Percentiles rank a stretch among this genome's conserved stretches.
Evolutionary conservation across 1,140 invertebrate species (phyloP).

Genomic region (Saccostrea echinata): DNA sequence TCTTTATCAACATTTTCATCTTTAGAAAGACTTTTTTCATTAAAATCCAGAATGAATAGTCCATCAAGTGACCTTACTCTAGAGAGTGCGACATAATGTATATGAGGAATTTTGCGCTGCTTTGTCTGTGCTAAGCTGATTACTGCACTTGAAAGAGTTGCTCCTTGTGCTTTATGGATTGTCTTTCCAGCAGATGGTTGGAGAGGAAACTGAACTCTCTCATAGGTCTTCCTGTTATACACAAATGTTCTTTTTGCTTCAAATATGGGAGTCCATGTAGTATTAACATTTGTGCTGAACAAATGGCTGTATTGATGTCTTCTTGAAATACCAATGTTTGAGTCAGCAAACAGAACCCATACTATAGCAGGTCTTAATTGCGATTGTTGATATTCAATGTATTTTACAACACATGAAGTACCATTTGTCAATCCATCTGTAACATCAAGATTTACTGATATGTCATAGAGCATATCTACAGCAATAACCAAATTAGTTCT

Average conservation of each 20-base stretch:
- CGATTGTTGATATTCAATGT: too few relatives aligned
- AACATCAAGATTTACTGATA: too few relatives aligned
- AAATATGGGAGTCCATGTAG: conserved; percentile 46
- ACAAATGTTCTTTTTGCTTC: conserved; percentile 43
- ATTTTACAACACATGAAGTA: too few relatives aligned
- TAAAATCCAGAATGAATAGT: conserved; percentile 47
- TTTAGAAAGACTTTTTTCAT: conserved; percentile 8
- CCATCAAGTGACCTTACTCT: conserved; percentile 36
- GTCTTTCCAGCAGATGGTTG: conserved; percentile 49
- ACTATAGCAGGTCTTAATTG: too few relatives aligned
- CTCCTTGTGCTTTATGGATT: conserved; percentile 50
- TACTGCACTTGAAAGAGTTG: conserved; percentile 40
- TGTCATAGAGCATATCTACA: too few relatives aligned
- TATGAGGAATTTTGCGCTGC: conserved; percentile 45
- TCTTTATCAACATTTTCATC: conserved; percentile 43
- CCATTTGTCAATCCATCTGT: too few relatives aligned
- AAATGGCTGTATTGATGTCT: too few relatives aligned
- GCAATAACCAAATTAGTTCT: too few relatives aligned
- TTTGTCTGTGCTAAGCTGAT: conserved; percentile 36
- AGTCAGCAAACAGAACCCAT: too few relatives aligned
- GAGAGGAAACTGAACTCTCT: conserved; percentile 52
- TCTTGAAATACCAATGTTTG: too few relatives aligned
- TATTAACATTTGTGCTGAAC: too few relatives aligned
- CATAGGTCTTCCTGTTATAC: conserved; percentile 33
- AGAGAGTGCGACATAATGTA: conserved; percentile 51